Percentiles rank a stretch among this genome's conserved stretches.
Conservation (phyloP, 2,113 vertebrate species). For the Prunella fulvescens region DNA sequence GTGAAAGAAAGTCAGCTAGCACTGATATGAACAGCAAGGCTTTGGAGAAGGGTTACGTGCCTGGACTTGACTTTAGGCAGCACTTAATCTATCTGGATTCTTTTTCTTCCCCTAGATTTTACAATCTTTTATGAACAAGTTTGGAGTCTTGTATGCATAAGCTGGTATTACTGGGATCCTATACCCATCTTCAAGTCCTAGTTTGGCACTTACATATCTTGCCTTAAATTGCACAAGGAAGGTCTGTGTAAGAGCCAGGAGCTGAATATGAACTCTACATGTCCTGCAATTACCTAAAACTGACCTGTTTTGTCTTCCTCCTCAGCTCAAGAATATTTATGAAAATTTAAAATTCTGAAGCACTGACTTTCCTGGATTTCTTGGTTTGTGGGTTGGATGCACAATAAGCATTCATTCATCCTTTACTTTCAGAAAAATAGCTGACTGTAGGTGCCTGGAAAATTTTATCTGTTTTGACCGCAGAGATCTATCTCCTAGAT, state of each 20-base stretch:
- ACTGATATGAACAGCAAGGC: background rate
- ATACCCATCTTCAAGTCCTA: background rate
- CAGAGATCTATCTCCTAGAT: background rate
- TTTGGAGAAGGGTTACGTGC: background rate
- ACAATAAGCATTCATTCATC: background rate
- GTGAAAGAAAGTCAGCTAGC: background rate
- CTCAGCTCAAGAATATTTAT: background rate
- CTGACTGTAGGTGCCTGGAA: background rate
- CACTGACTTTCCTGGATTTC: background rate
- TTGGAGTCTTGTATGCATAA: background rate
- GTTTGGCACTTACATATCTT: background rate
- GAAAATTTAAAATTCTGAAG: background rate
- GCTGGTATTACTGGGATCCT: background rate
- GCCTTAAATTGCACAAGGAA: background rate
- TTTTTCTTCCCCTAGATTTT: background rate
- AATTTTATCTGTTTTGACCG: conserved; percentile 1
- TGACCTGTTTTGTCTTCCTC: background rate
- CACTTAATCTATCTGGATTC: background rate
- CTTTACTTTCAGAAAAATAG: background rate
- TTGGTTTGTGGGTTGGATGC: background rate
- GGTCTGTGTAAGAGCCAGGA: background rate
- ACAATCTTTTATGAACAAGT: background rate
- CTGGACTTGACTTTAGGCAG: background rate
- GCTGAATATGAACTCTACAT: background rate
- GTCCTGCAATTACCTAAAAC: background rate